Evolutionary conservation across 2,888 invertebrate species (phyloP).

Genomic region (Neoaliturus tenellus): DNA sequence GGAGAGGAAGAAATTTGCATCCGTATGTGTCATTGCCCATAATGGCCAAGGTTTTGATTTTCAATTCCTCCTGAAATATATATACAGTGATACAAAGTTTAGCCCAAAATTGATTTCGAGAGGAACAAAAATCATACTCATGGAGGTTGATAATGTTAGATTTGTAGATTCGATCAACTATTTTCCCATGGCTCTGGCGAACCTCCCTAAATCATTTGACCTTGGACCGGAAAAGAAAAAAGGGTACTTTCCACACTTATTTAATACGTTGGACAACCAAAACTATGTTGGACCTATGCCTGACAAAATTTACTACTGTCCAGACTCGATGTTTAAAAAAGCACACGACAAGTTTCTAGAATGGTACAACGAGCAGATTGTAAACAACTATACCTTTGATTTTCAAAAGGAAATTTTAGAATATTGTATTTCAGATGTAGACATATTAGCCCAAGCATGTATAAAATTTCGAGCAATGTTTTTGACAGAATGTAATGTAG

Average conservation of each 20-base stretch:
- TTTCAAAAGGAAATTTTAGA: slow-evolving; percentile 66
- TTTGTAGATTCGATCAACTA: slow-evolving; percentile 63
- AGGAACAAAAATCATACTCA: slow-evolving; percentile 22
- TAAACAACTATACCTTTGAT: too few relatives aligned
- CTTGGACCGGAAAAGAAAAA: slow-evolving; percentile 62
- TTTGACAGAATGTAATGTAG: slow-evolving; percentile 62
- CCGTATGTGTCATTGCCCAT: slow-evolving; percentile 3
- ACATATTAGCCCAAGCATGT: too few relatives aligned
- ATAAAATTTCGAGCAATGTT: slow-evolving; percentile 66
- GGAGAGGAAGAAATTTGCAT: background rate
- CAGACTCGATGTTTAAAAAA: slow-evolving; percentile 61
- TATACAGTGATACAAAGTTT: slow-evolving; percentile 3
- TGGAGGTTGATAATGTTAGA: slow-evolving; percentile 29
- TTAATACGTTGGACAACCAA: slow-evolving; percentile 65
- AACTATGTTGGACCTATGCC: slow-evolving; percentile 65
- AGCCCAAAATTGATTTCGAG: background rate
- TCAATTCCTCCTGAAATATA: slow-evolving; percentile 24
- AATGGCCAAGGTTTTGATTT: slow-evolving; percentile 31
- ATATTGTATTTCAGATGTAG: slow-evolving; percentile 65
- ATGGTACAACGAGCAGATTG: too few relatives aligned
- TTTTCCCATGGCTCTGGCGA: slow-evolving; percentile 66
- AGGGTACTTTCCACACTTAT: slow-evolving; percentile 66
- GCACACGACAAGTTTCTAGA: too few relatives aligned
- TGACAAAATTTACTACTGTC: slow-evolving; percentile 61
- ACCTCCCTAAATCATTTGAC: slow-evolving; percentile 67